These are phyloP conservation scores for Nasonia giraulti DNA, from an alignment of 1,140 invertebrate genomes.

Conservation along the genomic window DNA sequence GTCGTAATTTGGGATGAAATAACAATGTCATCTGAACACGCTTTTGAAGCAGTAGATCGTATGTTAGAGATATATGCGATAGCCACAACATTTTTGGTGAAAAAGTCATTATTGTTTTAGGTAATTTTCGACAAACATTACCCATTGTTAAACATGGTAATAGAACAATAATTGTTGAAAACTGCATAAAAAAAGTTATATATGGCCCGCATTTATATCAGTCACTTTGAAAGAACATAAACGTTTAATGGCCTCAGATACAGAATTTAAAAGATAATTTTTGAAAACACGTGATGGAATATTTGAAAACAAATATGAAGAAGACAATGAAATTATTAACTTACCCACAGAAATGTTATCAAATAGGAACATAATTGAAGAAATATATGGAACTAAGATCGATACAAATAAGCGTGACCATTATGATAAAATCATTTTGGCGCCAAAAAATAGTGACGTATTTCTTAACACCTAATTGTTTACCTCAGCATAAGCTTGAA, in stretches of 20 bases:
- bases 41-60: too few relatives aligned
- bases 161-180: background rate
- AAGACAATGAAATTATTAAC: background rate
- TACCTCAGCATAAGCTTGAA: constrained; percentile 20
- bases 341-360: background rate
- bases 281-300: background rate
- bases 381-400: constrained; percentile 19
- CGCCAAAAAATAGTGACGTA: constrained; percentile 34
- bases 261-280: background rate
- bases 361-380: background rate
- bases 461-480: constrained; percentile 34
- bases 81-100: background rate
- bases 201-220: background rate
- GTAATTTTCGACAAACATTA: constrained; percentile 1
- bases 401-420: background rate
- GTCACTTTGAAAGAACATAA: background rate
- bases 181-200: constrained; percentile 8
- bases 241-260: background rate
- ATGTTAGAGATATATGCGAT: background rate
- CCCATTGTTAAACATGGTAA: constrained; percentile 7
- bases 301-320: background rate
- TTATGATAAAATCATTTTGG: constrained; percentile 20
- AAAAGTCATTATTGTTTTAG: background rate
- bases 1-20: too few relatives aligned
- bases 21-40: too few relatives aligned